Evolutionary conservation across 2,797 vertebrate species (phyloP).

Genomic region (Melanotaenia parkinsoni): DNA sequence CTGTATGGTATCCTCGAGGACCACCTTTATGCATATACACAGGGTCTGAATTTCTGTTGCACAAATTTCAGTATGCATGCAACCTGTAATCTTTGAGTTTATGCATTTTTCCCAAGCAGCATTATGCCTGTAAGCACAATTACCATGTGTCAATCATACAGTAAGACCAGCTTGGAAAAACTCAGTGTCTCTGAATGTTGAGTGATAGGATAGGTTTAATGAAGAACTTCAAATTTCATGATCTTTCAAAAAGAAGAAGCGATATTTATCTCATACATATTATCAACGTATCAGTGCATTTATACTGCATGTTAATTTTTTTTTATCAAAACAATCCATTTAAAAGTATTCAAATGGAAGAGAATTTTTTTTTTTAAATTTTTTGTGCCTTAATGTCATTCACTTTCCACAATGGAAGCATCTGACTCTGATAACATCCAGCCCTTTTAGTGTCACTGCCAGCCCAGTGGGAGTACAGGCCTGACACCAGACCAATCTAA

Average conservation of each 20-base stretch:
- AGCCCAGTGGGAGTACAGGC: slow-evolving; percentile 3
- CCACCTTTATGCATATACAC: background rate
- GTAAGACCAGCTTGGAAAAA: too few species aligned
- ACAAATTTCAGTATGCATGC: too few species aligned
- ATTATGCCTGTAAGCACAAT: background rate
- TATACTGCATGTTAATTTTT: background rate
- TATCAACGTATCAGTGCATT: background rate
- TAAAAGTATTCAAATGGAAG: background rate
- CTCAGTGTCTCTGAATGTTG: background rate
- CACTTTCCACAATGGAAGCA: background rate
- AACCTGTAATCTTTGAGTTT: too few species aligned
- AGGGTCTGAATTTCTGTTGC: background rate
- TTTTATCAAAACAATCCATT: slow-evolving; percentile 1
- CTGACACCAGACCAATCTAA: slow-evolving; percentile 5
- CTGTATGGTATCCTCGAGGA: too few species aligned
- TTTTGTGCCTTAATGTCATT: background rate
- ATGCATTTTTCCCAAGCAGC: too few species aligned
- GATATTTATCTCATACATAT: background rate
- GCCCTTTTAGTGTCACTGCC: background rate
- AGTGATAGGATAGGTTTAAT: background rate
- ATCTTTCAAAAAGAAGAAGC: background rate
- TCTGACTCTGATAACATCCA: slow-evolving; percentile 3
- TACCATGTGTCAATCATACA: background rate
- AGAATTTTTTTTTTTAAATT: background rate
- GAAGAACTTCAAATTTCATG: background rate